Evolutionary conservation across 2,113 vertebrate species (phyloP).

Genomic region (Sander lucioperca): DNA sequence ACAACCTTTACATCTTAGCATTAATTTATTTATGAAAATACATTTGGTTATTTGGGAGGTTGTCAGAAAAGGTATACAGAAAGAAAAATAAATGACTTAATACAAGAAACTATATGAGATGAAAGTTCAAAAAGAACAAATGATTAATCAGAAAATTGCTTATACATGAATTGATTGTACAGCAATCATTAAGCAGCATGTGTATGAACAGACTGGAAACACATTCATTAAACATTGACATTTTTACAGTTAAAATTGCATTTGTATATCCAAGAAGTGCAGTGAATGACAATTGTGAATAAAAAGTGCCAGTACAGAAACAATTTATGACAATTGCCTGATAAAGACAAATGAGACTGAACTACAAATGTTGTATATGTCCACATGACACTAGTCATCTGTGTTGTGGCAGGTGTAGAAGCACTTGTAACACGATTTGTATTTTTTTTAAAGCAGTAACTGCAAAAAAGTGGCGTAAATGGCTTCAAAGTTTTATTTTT

Average conservation of each 20-base stretch:
- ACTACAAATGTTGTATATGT: no score
- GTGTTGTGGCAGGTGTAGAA: background rate
- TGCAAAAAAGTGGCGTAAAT: background rate
- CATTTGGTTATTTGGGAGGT: constrained; percentile 55
- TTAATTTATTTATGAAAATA: constrained; percentile 55
- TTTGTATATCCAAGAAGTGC: background rate
- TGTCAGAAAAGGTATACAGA: no score
- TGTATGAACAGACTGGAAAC: background rate
- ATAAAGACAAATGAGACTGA: background rate
- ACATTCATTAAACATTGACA: background rate
- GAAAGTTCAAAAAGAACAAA: constrained; percentile 50
- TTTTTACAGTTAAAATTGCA: background rate
- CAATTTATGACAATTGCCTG: background rate
- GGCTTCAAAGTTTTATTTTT: background rate
- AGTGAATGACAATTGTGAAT: no score
- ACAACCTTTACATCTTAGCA: constrained; percentile 4
- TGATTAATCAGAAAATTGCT: constrained; percentile 40
- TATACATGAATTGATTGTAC: constrained; percentile 58
- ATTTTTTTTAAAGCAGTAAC: background rate
- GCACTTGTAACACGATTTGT: no score
- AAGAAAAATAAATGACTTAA: constrained; percentile 41
- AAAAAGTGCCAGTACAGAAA: background rate
- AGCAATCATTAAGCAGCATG: constrained; percentile 37
- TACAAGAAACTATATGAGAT: constrained; percentile 62
- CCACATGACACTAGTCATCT: no score